Evolutionary conservation across 1,140 invertebrate species (phyloP), one percentile per base, ranked within the genome.

Genomic region (Charaxes varanes): DNA sequence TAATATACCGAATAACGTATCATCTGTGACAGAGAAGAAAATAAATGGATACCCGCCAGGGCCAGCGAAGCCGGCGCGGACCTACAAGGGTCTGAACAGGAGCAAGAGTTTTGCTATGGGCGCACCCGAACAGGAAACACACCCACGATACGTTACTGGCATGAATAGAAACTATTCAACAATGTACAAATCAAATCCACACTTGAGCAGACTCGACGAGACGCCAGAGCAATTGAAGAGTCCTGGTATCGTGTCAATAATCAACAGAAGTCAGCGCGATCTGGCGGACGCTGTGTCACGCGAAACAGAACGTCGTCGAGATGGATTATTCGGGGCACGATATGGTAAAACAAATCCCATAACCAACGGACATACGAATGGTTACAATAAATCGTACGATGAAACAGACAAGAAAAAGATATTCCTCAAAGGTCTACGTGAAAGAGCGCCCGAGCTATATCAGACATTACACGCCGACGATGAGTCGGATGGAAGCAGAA

Each of bases 41-140:
- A 56, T 82, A 23, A 87, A 85, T 70, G 82, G 83, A 24, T 70
- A 74, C 19, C 66, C 70, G 23, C 77, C 83, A 16, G 88, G 86
- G 5, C 91, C 92, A 0, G 87, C 87, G 0, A 93, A 93, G 69
- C 91, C 91, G 1, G 90, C 91, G 16, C 76, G 92, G 44, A 91
- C 91, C 6, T 93, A 93, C 64, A 92, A 90, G 57, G 89, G 91
- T 1, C 73, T 95, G 6, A 89, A 91, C 10, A 84, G 93, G 33
- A 94, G 93, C 79, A 93, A 94, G 73, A 94, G 93, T 73, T 94
- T 95, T 77, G 94, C 93, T 81, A 90, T 93, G 27, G 90, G 93
- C 52, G 89, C 87, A 52, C 85, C 71, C 19, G 48, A 79, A 71
- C 65, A 62, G 49, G 55, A 72, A 43, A 68, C 80, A 27, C 77